Evolutionary conservation across 2,888 invertebrate species (phyloP).

Genomic region (Neoascia interrupta): DNA sequence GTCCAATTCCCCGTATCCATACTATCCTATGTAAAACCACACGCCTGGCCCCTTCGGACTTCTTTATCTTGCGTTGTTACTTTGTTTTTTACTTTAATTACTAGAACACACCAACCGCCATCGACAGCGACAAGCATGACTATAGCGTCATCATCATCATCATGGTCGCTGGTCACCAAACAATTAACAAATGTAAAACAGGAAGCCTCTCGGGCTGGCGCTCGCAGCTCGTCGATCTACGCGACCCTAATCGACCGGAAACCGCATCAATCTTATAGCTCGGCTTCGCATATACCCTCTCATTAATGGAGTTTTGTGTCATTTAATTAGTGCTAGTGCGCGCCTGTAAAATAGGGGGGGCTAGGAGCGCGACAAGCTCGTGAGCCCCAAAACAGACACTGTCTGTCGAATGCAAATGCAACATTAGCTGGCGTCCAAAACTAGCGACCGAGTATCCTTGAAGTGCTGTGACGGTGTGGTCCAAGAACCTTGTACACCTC

Average conservation of each 20-base stretch:
- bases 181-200: constrained; percentile 67
- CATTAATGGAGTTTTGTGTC: constrained; percentile 60
- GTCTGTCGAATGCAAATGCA: constrained; percentile 52
- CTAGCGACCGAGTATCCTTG: constrained; percentile 38
- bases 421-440: constrained; percentile 20
- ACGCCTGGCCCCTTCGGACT: not conserved
- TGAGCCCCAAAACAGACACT: constrained; percentile 27
- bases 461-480: constrained; percentile 27
- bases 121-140: constrained; percentile 18
- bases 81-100: constrained; percentile 57
- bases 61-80: constrained; percentile 12
- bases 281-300: constrained; percentile 42
- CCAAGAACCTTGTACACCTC: constrained; percentile 34
- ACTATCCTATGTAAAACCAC: too few species aligned
- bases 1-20: constrained; percentile 40
- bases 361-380: constrained; percentile 20
- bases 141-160: constrained; percentile 14
- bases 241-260: constrained; percentile 72
- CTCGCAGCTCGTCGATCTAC: constrained; percentile 51
- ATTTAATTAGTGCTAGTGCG: constrained; percentile 54
- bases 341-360: not conserved
- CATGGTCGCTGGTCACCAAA: constrained; percentile 62
- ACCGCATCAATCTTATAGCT: constrained; percentile 67
- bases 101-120: constrained; percentile 47
- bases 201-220: constrained; percentile 58